phyloP scores from a whole-genome alignment of 2,113 vertebrate genomes.

The Alethe castanea region DNA sequence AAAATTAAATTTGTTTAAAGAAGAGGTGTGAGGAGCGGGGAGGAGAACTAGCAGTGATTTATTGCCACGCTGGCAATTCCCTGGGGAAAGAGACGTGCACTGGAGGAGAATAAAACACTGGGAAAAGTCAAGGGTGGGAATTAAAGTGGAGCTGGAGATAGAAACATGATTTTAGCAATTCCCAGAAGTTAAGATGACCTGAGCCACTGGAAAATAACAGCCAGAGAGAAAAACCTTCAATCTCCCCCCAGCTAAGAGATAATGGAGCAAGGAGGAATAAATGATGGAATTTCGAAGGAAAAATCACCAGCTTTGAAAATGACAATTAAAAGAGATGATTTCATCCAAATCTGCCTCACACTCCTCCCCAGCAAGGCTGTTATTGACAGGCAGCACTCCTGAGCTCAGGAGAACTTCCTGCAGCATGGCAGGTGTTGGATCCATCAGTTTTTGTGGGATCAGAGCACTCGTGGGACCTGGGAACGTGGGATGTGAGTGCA shows the following conservation, averaged over 20 bases:
- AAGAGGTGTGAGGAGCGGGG: conserved; percentile 31
- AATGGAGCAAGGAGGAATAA: conserved; percentile 7
- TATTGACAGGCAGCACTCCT: not conserved
- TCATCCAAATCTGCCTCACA: not conserved
- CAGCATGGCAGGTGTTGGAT: not conserved
- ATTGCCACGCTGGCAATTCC: conserved; percentile 12
- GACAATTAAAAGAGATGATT: conserved; percentile 33
- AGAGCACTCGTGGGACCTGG: not conserved
- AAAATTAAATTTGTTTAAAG: conserved; percentile 44
- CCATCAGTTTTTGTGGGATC: not conserved
- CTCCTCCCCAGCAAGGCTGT: not conserved
- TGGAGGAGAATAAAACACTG: conserved; percentile 35
- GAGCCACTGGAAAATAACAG: conserved; percentile 28
- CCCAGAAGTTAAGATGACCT: conserved; percentile 47
- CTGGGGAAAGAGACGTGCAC: not conserved
- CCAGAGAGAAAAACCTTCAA: not conserved
- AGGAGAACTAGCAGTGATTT: conserved; percentile 56
- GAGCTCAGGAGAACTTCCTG: not conserved
- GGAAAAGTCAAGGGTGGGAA: conserved; percentile 35
- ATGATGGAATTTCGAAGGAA: not conserved
- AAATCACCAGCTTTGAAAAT: not conserved
- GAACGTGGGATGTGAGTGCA: fast-evolving
- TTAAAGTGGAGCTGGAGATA: conserved; percentile 26
- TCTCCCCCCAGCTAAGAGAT: conserved; percentile 1
- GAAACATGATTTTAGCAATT: conserved; percentile 34